Percentiles rank a stretch among this genome's conserved stretches.
These are phyloP conservation scores for Tachina lurida DNA, from an alignment of 2,888 invertebrate genomes.

Conservation along the genomic window DNA sequence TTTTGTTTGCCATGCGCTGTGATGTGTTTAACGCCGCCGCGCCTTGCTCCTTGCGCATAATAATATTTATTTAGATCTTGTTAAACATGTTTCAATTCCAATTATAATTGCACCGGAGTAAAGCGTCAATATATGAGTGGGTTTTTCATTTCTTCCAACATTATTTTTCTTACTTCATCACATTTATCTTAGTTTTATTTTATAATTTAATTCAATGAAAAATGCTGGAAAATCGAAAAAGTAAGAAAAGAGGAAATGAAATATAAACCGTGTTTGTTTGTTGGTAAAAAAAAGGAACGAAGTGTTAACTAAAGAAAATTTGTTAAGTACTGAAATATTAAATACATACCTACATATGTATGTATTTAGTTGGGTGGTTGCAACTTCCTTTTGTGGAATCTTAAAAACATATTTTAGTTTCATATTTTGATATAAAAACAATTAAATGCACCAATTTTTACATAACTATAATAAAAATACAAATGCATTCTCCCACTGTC, in stretches of 20 bases:
- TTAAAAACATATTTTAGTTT: no score
- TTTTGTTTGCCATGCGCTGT: conserved; percentile 51
- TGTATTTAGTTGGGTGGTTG: neutral
- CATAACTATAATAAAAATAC: no score
- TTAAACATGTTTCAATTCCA: conserved; percentile 74
- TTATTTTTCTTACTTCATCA: conserved; percentile 47
- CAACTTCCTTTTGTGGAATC: neutral
- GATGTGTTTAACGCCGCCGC: conserved; percentile 65
- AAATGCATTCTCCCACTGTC: no score
- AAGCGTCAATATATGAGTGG: conserved; percentile 68
- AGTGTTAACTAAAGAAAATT: conserved; percentile 23
- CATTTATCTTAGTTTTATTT: conserved; percentile 14
- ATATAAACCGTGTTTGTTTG: conserved; percentile 34
- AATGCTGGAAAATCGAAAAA: conserved; percentile 42
- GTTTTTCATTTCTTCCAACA: conserved; percentile 55
- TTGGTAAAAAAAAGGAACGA: conserved; percentile 13
- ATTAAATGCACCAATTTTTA: no score
- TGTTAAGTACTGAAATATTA: neutral
- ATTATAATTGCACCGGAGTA: conserved; percentile 72
- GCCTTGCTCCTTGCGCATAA: conserved; percentile 66
- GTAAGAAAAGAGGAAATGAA: conserved; percentile 25
- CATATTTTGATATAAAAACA: no score
- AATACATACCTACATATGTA: no score
- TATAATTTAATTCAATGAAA: conserved; percentile 56
- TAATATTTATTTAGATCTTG: conserved; percentile 74